These are phyloP conservation scores for Heliconius hortense DNA, from an alignment of 2,888 invertebrate genomes.

Conservation along the genomic window DNA sequence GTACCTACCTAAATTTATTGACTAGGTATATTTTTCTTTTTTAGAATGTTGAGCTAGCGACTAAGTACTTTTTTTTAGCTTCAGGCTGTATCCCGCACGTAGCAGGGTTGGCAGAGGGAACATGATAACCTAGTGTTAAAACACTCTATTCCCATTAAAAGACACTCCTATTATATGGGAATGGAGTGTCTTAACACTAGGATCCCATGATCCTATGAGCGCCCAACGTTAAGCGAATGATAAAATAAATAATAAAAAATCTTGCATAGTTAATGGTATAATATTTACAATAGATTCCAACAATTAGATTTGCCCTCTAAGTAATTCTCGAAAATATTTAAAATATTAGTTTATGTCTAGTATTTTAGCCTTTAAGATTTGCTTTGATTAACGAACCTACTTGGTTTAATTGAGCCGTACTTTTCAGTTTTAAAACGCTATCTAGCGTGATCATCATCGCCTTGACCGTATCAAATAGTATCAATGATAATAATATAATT, in stretches of 20 bases:
- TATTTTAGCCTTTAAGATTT: neutral
- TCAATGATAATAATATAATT: slow-evolving; percentile 25
- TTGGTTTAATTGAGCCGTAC: neutral
- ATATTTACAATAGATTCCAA: neutral
- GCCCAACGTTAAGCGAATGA: no score
- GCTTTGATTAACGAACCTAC: neutral
- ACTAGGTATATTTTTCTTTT: neutral
- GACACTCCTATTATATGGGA: no score
- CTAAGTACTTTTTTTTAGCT: no score
- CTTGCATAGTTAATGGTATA: neutral
- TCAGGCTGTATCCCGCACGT: no score
- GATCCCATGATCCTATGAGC: neutral
- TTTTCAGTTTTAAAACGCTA: slow-evolving; percentile 40
- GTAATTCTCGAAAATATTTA: neutral
- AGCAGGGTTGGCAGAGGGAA: no score
- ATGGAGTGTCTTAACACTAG: no score
- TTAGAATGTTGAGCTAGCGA: neutral
- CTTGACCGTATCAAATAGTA: slow-evolving; percentile 39
- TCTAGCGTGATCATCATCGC: slow-evolving; percentile 43
- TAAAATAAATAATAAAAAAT: no score
- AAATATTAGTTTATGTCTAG: neutral
- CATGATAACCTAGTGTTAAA: no score
- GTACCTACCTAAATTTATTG: no score
- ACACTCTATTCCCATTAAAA: no score
- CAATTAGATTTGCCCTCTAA: neutral